Percentiles rank a stretch among this genome's conserved stretches.
Conservation (phyloP, 2,888 invertebrate genomes). For the Venusia cambrica region DNA sequence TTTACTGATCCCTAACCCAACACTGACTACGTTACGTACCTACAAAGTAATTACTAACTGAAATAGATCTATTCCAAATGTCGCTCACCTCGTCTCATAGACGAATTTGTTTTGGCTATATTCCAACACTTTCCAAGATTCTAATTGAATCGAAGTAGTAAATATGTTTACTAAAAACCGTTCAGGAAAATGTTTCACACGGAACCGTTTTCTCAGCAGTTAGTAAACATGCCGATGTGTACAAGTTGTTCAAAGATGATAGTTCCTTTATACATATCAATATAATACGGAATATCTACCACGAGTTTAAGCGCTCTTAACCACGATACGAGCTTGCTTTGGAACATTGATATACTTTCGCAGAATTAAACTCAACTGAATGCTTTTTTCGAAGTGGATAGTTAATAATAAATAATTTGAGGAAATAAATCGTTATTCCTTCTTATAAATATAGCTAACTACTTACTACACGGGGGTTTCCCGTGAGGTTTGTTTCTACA, state of each 20-base stretch:
- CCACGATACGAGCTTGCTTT: too few relatives aligned
- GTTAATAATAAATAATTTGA: too few relatives aligned
- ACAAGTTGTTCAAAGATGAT: slow-evolving; percentile 14
- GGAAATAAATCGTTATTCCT: too few relatives aligned
- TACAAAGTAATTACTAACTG: slow-evolving; percentile 59
- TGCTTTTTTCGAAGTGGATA: too few relatives aligned
- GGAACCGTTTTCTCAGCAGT: slow-evolving; percentile 8
- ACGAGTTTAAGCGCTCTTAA: too few relatives aligned
- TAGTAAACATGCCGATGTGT: slow-evolving; percentile 9
- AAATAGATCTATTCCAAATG: slow-evolving; percentile 65
- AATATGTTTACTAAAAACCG: slow-evolving; percentile 46
- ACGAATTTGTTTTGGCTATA: slow-evolving; percentile 60
- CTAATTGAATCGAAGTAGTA: slow-evolving; percentile 40
- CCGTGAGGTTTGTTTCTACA: too few relatives aligned
- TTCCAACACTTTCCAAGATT: slow-evolving; percentile 61
- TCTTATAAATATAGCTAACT: too few relatives aligned
- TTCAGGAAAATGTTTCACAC: slow-evolving; percentile 18
- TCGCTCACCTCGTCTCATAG: slow-evolving; percentile 67
- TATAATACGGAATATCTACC: too few relatives aligned
- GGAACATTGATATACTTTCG: slow-evolving; percentile 5
- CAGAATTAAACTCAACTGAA: slow-evolving; percentile 3
- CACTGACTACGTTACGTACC: slow-evolving; percentile 24
- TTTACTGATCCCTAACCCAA: slow-evolving; percentile 19
- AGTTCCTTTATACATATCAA: too few relatives aligned
- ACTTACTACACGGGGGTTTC: too few relatives aligned